Conservation (phyloP, 2,113 vertebrate genomes). For the Carollia perspicillata region DNA sequence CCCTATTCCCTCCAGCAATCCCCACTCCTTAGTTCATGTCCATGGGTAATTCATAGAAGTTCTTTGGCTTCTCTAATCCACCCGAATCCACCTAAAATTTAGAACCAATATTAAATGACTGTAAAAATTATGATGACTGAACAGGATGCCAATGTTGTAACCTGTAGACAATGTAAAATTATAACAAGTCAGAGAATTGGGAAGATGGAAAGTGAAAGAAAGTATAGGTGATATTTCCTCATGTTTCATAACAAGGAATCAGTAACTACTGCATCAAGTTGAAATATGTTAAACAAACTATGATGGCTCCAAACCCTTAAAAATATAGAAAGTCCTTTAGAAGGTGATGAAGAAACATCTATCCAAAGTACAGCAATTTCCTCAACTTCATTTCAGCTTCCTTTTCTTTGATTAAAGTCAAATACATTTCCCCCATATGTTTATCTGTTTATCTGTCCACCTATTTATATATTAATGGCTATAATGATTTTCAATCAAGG, state of each 20-base stretch:
- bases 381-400: background rate
- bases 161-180: background rate
- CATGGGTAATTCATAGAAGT: too few species aligned
- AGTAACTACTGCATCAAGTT: background rate
- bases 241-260: background rate
- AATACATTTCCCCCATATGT: background rate
- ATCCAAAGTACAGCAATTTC: background rate
- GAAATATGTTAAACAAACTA: background rate
- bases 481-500: background rate
- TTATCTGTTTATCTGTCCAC: background rate
- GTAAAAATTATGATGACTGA: background rate
- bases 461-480: background rate
- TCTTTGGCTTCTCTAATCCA: too few species aligned
- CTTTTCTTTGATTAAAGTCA: slow-evolving; percentile 1
- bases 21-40: too few species aligned
- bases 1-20: too few species aligned
- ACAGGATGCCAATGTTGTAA: background rate
- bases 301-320: background rate
- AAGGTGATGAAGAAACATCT: background rate
- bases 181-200: background rate
- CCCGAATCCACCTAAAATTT: background rate
- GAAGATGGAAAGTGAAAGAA: background rate
- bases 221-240: background rate
- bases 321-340: background rate
- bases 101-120: background rate